These are phyloP conservation scores for Linnaemya vulpina DNA, from an alignment of 2,888 invertebrate genomes.

Conservation along the genomic window DNA sequence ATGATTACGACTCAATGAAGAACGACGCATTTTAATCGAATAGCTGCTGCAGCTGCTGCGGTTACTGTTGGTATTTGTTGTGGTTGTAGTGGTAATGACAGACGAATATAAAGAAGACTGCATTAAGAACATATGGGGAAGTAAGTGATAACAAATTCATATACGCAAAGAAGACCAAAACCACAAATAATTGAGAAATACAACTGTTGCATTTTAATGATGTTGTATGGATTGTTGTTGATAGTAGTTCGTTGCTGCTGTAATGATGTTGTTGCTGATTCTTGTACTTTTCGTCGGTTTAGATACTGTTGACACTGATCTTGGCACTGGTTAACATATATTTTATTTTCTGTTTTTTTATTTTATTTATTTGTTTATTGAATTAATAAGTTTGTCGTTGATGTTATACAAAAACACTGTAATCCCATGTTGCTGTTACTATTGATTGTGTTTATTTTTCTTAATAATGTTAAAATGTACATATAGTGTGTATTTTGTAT, in stretches of 20 bases:
- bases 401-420: conserved; percentile 7
- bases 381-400: conserved; percentile 8
- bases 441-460: conserved; percentile 8
- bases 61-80: conserved; percentile 28
- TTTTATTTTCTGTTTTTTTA: neutral
- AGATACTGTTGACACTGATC: conserved; percentile 63
- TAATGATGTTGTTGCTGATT: conserved; percentile 38
- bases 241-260: conserved; percentile 40
- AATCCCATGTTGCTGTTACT: neutral
- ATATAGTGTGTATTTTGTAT: neutral
- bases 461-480: neutral
- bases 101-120: conserved; percentile 47
- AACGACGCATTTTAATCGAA: conserved; percentile 79
- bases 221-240: conserved; percentile 46
- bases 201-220: conserved; percentile 23
- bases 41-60: conserved; percentile 25
- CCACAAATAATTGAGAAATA: conserved; percentile 8
- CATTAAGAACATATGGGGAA: conserved; percentile 57
- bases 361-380: conserved; percentile 41
- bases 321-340: conserved; percentile 62
- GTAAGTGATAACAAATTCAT: conserved; percentile 20
- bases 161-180: conserved; percentile 26
- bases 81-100: conserved; percentile 41
- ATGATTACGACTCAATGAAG: conserved; percentile 81
- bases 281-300: conserved; percentile 42